phyloP scores from a whole-genome alignment of 2,797 vertebrate genomes.

The Chrosomus eos region DNA sequence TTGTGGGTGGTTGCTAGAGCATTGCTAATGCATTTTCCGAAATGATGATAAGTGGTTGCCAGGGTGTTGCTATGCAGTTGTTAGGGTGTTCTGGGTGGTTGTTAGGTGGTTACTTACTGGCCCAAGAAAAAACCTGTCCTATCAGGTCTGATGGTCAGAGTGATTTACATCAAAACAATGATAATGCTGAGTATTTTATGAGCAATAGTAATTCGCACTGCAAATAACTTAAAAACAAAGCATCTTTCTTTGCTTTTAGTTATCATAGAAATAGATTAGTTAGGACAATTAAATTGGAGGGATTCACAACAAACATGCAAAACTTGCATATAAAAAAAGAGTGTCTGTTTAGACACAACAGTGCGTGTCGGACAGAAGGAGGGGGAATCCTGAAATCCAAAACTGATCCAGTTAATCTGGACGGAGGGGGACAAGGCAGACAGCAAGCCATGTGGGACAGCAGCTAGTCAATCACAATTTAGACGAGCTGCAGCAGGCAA shows the following conservation, averaged over 20 bases:
- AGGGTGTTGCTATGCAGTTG: not conserved
- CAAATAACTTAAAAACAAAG: not conserved
- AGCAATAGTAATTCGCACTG: not conserved
- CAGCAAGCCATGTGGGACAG: slow-evolving; percentile 66
- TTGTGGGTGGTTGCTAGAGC: not conserved
- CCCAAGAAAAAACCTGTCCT: not conserved
- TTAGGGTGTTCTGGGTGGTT: not conserved
- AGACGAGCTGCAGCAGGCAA: slow-evolving; percentile 69
- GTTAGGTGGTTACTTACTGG: not conserved
- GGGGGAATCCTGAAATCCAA: slow-evolving; percentile 70
- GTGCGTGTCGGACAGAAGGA: slow-evolving; percentile 45
- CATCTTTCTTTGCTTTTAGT: not conserved
- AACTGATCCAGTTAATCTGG: slow-evolving; percentile 76
- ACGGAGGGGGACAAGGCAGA: slow-evolving; percentile 36
- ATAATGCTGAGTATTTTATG: not conserved
- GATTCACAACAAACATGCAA: not conserved
- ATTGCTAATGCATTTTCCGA: not conserved
- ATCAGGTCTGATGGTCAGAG: not conserved
- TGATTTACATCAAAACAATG: not conserved
- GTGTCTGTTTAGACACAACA: slow-evolving; percentile 51
- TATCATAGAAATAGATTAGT: not conserved
- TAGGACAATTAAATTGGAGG: not conserved
- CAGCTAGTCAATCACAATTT: slow-evolving; percentile 77
- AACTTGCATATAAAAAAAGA: slow-evolving; percentile 14
- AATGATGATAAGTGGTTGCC: no score